phyloP scores from a whole-genome alignment of 92 coral and sea anemone genomes.

The Virgularia gustaviana region DNA sequence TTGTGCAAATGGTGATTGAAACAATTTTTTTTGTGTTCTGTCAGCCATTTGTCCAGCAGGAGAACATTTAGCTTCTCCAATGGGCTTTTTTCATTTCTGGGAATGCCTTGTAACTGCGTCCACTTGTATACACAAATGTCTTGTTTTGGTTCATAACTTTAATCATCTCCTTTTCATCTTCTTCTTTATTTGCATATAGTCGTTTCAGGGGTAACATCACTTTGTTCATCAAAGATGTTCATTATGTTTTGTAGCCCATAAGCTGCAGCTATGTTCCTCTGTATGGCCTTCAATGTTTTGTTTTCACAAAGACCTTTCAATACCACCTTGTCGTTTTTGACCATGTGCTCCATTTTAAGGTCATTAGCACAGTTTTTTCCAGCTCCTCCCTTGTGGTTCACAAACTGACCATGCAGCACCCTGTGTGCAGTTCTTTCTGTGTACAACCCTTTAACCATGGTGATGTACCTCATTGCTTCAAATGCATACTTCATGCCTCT shows the following conservation, averaged over 20 bases:
- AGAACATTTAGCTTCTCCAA: slow-evolving; percentile 41
- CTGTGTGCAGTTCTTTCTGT: slow-evolving; percentile 27
- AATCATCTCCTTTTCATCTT: slow-evolving; percentile 46
- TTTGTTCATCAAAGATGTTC: slow-evolving; percentile 14
- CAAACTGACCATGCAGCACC: slow-evolving; percentile 28
- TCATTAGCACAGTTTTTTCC: slow-evolving; percentile 35
- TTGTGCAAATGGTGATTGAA: neutral
- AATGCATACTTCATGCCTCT: slow-evolving; percentile 67
- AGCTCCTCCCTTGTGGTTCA: slow-evolving; percentile 28
- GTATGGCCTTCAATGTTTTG: slow-evolving; percentile 33
- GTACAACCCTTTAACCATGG: slow-evolving; percentile 21
- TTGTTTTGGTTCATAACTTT: slow-evolving; percentile 1
- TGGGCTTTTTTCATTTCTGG: slow-evolving; percentile 47
- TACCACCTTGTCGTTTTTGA: slow-evolving; percentile 32
- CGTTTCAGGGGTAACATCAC: slow-evolving; percentile 38
- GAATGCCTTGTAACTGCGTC: slow-evolving; percentile 27
- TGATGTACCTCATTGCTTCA: slow-evolving; percentile 53
- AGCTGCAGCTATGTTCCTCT: slow-evolving; percentile 16
- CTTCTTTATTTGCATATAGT: slow-evolving; percentile 45
- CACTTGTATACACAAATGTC: slow-evolving; percentile 7
- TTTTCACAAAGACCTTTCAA: slow-evolving; percentile 33
- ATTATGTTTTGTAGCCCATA: slow-evolving; percentile 15
- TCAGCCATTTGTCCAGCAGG: slow-evolving; percentile 45
- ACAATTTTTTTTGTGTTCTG: slow-evolving; percentile 29
- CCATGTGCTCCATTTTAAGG: slow-evolving; percentile 39